Percentiles rank a stretch among this genome's conserved stretches.
phyloP scores from a whole-genome alignment of 2,888 invertebrate genomes.

The Catocala fraxini region DNA sequence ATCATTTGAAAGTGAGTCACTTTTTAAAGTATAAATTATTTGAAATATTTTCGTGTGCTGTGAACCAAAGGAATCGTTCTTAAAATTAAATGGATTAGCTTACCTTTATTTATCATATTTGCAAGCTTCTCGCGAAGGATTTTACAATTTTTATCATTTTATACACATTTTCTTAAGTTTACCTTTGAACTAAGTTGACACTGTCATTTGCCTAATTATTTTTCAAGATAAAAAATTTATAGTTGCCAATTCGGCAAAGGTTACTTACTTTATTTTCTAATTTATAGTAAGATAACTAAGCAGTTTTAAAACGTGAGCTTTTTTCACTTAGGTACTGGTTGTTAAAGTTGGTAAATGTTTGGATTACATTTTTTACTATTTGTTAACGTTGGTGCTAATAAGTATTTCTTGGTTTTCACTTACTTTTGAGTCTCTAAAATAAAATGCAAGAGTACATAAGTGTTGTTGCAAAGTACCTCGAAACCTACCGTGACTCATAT shows the following conservation, averaged over 20 bases:
- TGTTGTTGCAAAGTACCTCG: no score
- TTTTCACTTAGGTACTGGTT: no score
- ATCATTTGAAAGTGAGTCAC: constrained; percentile 69
- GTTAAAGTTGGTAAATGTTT: no score
- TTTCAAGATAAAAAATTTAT: constrained; percentile 21
- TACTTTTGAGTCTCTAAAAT: no score
- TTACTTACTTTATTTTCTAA: not conserved
- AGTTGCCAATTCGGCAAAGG: constrained; percentile 18
- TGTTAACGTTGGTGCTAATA: no score
- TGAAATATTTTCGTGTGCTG: constrained; percentile 25
- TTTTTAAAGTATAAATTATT: constrained; percentile 37
- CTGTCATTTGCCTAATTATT: constrained; percentile 34
- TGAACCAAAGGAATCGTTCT: constrained; percentile 12
- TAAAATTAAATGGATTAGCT: constrained; percentile 7
- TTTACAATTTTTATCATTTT: constrained; percentile 19
- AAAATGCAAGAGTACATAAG: no score
- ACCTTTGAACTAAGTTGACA: constrained; percentile 37
- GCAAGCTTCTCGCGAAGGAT: not conserved
- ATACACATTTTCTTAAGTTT: constrained; percentile 27
- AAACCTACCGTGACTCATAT: no score
- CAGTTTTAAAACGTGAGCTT: no score
- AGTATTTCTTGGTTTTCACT: no score
- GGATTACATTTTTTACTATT: no score
- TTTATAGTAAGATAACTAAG: no score
- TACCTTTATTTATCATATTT: constrained; percentile 14